phyloP scores from a whole-genome alignment of 2,113 vertebrate genomes.

The Sinocyclocheilus anshuiensis region DNA sequence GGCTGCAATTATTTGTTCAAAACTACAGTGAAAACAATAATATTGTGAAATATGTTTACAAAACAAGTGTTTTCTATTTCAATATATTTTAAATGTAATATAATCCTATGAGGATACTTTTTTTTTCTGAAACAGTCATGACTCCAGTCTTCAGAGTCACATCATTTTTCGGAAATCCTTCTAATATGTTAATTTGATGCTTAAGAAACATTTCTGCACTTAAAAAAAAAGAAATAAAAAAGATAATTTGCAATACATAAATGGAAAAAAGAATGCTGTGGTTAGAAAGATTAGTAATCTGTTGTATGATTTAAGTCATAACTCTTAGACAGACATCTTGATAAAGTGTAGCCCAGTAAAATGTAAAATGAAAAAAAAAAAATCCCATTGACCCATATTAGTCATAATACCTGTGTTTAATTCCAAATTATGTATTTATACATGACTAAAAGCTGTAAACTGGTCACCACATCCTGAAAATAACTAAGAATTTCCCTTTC shows the following conservation, averaged over 20 bases:
- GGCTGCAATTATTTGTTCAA: no score
- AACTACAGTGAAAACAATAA: no score
- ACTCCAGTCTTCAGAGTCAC: neutral
- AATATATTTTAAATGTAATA: neutral
- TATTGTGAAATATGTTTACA: no score
- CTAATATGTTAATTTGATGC: neutral
- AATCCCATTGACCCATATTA: neutral
- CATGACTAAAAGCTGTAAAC: neutral
- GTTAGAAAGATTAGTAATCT: neutral
- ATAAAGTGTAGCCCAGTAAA: neutral
- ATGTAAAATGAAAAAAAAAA: neutral
- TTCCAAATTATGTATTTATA: neutral
- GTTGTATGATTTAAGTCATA: neutral
- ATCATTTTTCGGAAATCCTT: neutral
- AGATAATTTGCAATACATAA: neutral
- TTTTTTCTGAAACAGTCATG: neutral
- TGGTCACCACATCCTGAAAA: neutral
- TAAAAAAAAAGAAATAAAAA: neutral
- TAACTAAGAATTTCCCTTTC: constrained; percentile 6
- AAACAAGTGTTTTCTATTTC: neutral
- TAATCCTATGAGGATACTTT: neutral
- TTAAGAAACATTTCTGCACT: neutral
- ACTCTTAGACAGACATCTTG: neutral
- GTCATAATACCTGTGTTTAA: neutral
- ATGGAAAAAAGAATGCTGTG: neutral